These are phyloP conservation scores for Acrocephalus kingi DNA, from an alignment of 2,113 vertebrate genomes.

Conservation along the genomic window DNA sequence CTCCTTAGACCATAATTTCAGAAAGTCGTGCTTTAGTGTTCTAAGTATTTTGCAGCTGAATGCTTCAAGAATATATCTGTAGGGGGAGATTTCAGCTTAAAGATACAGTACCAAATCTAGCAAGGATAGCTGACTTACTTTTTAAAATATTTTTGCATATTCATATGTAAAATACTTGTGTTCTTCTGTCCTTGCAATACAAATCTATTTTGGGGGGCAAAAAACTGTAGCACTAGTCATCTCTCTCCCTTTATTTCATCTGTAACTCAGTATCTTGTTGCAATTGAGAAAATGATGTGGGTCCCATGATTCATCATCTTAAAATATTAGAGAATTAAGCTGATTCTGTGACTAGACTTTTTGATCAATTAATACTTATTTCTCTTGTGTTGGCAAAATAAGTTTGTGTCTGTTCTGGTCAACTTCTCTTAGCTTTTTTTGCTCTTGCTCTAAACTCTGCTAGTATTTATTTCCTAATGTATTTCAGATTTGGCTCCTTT, in stretches of 20 bases:
- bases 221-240: neutral
- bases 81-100: neutral
- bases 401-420: neutral
- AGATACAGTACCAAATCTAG: neutral
- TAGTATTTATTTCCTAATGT: neutral
- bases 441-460: neutral
- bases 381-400: neutral
- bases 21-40: neutral
- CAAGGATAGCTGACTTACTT: neutral
- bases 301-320: neutral
- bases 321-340: neutral
- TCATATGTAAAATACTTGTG: neutral
- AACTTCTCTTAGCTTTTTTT: neutral
- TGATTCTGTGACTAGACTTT: neutral
- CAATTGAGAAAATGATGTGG: neutral
- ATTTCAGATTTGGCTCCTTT: neutral
- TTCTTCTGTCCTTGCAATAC: neutral
- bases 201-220: neutral
- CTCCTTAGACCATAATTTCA: neutral
- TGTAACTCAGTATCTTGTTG: neutral
- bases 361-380: neutral
- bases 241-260: neutral
- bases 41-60: neutral
- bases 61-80: neutral
- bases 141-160: neutral